Evolutionary conservation across 2,113 vertebrate species (phyloP).

Genomic region (Proteles cristata): DNA sequence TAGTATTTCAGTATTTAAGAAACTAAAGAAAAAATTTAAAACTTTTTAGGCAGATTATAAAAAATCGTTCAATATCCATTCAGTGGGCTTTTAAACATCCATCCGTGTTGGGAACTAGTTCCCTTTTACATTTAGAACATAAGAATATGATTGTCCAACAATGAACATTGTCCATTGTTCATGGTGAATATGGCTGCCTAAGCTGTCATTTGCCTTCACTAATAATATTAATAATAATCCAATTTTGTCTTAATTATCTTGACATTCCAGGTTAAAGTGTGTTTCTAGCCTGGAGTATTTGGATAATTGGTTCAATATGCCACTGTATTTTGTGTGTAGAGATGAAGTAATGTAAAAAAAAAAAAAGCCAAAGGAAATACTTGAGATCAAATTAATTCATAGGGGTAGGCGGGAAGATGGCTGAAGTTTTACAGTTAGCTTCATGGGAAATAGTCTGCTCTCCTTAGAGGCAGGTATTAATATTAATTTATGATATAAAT

Average conservation of each 20-base stretch:
- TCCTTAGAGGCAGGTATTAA: background rate
- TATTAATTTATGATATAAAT: background rate
- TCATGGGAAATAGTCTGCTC: background rate
- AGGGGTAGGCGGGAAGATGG: background rate
- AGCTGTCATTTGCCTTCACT: conserved; percentile 4
- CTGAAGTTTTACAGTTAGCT: background rate
- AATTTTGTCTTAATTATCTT: conserved; percentile 63
- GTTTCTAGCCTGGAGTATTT: conserved; percentile 26
- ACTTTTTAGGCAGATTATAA: background rate
- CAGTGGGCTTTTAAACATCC: background rate
- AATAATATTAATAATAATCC: conserved; percentile 42
- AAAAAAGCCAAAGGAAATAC: background rate
- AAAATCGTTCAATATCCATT: background rate
- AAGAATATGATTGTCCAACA: background rate
- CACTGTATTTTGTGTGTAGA: conserved; percentile 33
- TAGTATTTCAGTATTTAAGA: background rate
- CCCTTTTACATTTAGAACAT: background rate
- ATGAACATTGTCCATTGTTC: background rate
- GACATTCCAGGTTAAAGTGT: conserved; percentile 50
- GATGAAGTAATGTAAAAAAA: background rate
- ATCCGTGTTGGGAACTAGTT: background rate
- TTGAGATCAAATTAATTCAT: conserved; percentile 47
- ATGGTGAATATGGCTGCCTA: background rate
- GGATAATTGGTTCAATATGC: conserved; percentile 55
- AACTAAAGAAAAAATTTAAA: background rate